Base-by-base conservation (phyloP, 2,113 vertebrate species). In the Cynoglossus semilaevis region DNA sequence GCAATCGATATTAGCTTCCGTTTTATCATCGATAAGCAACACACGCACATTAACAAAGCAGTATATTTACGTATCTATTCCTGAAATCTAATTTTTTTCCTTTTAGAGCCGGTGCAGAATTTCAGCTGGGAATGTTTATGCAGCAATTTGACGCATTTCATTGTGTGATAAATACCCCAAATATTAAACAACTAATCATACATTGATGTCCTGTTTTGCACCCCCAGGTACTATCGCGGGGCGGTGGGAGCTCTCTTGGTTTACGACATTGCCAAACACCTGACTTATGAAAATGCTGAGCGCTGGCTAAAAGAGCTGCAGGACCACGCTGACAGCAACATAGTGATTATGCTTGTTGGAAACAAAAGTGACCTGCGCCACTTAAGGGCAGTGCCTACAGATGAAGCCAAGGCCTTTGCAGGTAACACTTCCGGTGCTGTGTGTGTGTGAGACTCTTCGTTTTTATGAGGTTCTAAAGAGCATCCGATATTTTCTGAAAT, bases 271-370 rank as follows among this genome's bases (percentile, higher is more conserved):
- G 93, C 93, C 54, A 94, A 94, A 60, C 93, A 94, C 86, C 85
- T 94, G 88, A 94, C 92, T 0, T 94, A 94, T 0, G 94, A 94
- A 77, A 94, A 94, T 0, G 91, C 91, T 0, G 93, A 92, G 80
- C 92, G 92, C 65, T 95, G 93, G 94, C 88, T 95, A 69, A 92
- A 92, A 77, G 94, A 95, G 89, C 88, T 95, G 86, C 92, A 91
- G 81, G 93, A 94, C 79, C 93, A 95, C 0, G 93, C 93, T 0
- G 93, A 94, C 0, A 83, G 85, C 86, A 94, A 93, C 89, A 94
- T 94, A 0, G 91, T 93, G 86, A 92, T 95, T 88, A 94, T 95
- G 94, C 78, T 94, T 16, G 93, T 94, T 82, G 94, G 94, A 53
- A 95, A 94, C 88, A 94, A 94, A 84, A 90, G 90, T 1, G 89